phyloP scores from a whole-genome alignment of 2,888 invertebrate genomes.

The Eustalomyia histrio region DNA sequence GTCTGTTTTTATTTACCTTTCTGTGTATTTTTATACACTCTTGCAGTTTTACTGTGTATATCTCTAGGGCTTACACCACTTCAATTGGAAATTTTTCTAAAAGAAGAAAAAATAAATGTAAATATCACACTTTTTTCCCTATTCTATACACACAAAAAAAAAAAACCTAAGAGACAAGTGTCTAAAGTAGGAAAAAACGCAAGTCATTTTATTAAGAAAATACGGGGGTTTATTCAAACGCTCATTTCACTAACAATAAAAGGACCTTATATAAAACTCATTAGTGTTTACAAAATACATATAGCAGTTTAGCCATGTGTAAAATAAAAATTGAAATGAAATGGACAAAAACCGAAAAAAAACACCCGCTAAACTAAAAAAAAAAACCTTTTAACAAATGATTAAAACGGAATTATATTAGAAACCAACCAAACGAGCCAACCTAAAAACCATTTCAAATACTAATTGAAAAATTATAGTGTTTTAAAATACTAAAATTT shows the following conservation, averaged over 20 bases:
- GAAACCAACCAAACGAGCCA: slow-evolving; percentile 15
- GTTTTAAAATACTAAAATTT: slow-evolving; percentile 21
- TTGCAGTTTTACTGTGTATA: slow-evolving; percentile 43
- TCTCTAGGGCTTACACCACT: slow-evolving; percentile 58
- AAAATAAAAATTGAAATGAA: slow-evolving; percentile 36
- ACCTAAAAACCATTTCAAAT: slow-evolving; percentile 64
- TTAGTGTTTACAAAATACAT: slow-evolving; percentile 32
- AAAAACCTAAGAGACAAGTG: slow-evolving; percentile 54
- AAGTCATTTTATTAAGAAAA: slow-evolving; percentile 63
- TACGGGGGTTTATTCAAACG: slow-evolving; percentile 23
- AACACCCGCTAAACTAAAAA: slow-evolving; percentile 54
- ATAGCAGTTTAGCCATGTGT: slow-evolving; percentile 53
- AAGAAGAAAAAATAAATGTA: slow-evolving; percentile 36
- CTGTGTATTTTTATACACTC: slow-evolving; percentile 21
- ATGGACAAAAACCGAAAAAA: slow-evolving; percentile 27
- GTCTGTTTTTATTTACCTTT: slow-evolving; percentile 60
- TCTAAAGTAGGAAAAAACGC: slow-evolving; percentile 37
- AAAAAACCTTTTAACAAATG: slow-evolving; percentile 60
- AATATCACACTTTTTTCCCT: slow-evolving; percentile 62
- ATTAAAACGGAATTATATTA: slow-evolving; percentile 54
- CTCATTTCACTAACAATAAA: not conserved
- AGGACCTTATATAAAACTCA: slow-evolving; percentile 51
- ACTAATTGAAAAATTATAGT: slow-evolving; percentile 71
- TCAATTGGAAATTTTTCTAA: slow-evolving; percentile 28
- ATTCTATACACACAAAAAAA: not conserved